These are phyloP conservation scores for fruit fly (Drosophila melanogaster) DNA, from an alignment of 1,140 invertebrate species.

Conservation along the genomic window Release_6_plus_ISO1_MT NT_033777.3:8559001-8559500, in stretches of 20 bases:
- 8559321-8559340: constrained; percentile 56
- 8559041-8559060: neutral
- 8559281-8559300: constrained; percentile 9
- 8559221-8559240: constrained; percentile 30
- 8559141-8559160: constrained; percentile 17
- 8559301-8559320: constrained; percentile 58
- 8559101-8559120: constrained; percentile 8
- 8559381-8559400: constrained; percentile 33
- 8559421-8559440: constrained; percentile 6
- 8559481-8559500: neutral
- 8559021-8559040: neutral
- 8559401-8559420: constrained; percentile 10
- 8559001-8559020: constrained; percentile 12
- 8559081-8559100: neutral
- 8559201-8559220: constrained; percentile 23
- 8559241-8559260: constrained; percentile 45
- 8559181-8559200: constrained; percentile 47
- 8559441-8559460: constrained; percentile 29
- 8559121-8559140: neutral
- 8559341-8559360: constrained; percentile 51
- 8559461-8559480: neutral
- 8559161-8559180: constrained; percentile 34
- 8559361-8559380: constrained; percentile 53
- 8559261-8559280: constrained; percentile 41
- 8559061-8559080: neutral